Conservation (phyloP, 1,140 invertebrate genomes). For the Papilio dardanus region DNA sequence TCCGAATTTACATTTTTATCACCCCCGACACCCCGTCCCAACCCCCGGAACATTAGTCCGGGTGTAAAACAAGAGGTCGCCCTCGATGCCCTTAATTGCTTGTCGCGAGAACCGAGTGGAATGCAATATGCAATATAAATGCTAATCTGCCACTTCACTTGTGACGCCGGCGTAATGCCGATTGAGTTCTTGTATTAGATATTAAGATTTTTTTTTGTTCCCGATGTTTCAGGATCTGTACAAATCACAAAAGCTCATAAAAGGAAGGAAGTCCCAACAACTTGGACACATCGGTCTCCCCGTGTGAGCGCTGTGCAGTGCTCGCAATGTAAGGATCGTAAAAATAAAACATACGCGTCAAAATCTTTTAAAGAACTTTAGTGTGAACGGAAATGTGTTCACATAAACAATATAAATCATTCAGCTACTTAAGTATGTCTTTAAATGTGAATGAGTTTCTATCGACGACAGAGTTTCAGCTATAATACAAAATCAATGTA, state of each 20-base stretch:
- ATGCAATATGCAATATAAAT: slow-evolving; percentile 67
- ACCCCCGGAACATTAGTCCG: slow-evolving; percentile 51
- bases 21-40: slow-evolving; percentile 19
- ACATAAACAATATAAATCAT: no score
- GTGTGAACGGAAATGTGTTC: no score
- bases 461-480: no score
- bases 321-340: not conserved
- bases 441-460: no score
- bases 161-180: slow-evolving; percentile 40
- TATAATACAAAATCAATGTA: not conserved
- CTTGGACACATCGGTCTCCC: no score
- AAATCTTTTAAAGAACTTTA: no score
- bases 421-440: no score
- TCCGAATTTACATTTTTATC: slow-evolving; percentile 69
- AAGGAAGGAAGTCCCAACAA: no score
- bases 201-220: slow-evolving; percentile 11
- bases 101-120: slow-evolving; percentile 40
- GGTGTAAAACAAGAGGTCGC: slow-evolving; percentile 58
- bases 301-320: not conserved
- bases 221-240: not conserved
- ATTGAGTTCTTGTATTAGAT: slow-evolving; percentile 26
- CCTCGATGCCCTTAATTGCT: slow-evolving; percentile 59
- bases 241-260: no score
- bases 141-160: slow-evolving; percentile 56
- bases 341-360: no score